Conservation (phyloP, 37 sponge, comb jelly and placozoan species). For the Ephydatia muelleri region DNA sequence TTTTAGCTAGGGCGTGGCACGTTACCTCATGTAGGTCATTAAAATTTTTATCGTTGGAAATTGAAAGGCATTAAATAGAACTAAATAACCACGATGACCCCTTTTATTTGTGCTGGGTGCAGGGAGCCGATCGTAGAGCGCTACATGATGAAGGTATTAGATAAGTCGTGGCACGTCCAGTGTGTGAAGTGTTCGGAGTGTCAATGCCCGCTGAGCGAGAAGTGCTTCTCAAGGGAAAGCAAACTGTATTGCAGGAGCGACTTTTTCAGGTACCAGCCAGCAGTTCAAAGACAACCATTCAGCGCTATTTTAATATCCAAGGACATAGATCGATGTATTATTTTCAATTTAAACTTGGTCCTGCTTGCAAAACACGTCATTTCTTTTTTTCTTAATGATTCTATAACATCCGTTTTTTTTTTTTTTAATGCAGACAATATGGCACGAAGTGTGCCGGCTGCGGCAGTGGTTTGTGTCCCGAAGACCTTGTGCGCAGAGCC, state of each 20-base stretch:
- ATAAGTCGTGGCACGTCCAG: slow-evolving; percentile 86
- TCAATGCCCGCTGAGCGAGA: slow-evolving; percentile 80
- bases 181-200: slow-evolving; percentile 92
- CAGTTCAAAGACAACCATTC: too few relatives aligned
- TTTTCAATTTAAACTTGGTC: too few relatives aligned
- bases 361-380: too few relatives aligned
- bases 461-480: slow-evolving; percentile 75
- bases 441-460: slow-evolving; percentile 79
- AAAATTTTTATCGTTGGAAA: too few relatives aligned
- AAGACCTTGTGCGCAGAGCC: slow-evolving; percentile 73
- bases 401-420: not conserved
- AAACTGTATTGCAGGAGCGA: slow-evolving; percentile 87
- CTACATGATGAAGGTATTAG: slow-evolving; percentile 84
- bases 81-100: slow-evolving; percentile 40
- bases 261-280: slow-evolving; percentile 74
- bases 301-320: too few relatives aligned
- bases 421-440: slow-evolving; percentile 34
- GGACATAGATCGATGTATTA: too few relatives aligned
- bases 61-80: too few relatives aligned
- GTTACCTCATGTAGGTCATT: too few relatives aligned
- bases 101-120: slow-evolving; percentile 75
- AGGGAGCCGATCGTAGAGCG: slow-evolving; percentile 73
- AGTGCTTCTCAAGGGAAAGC: slow-evolving; percentile 88
- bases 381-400: too few relatives aligned
- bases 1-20: too few relatives aligned